These are phyloP conservation scores for Alethe castanea DNA, from an alignment of 2,113 vertebrate genomes.

Conservation along the genomic window DNA sequence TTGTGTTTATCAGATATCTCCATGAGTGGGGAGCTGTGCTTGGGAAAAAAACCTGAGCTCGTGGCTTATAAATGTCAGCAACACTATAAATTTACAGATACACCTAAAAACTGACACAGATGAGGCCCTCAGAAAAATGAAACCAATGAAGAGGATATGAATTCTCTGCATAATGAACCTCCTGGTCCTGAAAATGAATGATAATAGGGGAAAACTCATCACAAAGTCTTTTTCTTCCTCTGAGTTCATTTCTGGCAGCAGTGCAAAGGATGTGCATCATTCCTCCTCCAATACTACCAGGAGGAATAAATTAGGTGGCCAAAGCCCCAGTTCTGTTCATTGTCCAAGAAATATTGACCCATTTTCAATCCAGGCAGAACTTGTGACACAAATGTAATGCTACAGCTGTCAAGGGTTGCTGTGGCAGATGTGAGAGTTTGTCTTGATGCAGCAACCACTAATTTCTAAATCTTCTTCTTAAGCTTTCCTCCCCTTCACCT, in stretches of 20 bases:
- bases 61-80: background rate
- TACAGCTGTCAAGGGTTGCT: background rate
- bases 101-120: background rate
- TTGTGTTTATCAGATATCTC: constrained; percentile 36
- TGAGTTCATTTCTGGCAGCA: background rate
- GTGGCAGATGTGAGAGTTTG: background rate
- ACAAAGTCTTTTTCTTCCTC: background rate
- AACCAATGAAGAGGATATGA: background rate
- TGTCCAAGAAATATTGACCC: background rate
- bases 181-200: background rate
- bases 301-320: background rate
- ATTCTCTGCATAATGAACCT: background rate
- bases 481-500: background rate
- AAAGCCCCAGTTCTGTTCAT: background rate
- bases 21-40: background rate
- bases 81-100: background rate
- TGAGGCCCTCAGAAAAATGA: background rate
- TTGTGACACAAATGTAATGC: background rate
- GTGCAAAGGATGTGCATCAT: background rate
- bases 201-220: background rate
- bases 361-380: background rate
- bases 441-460: background rate
- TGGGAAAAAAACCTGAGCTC: background rate
- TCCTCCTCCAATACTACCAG: background rate
- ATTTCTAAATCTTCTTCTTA: background rate